A percentile compares a stretch with the other conserved stretches of the same genome.
Evolutionary conservation across 2,888 invertebrate species (phyloP).

Genomic region (Mythimna impura): DNA sequence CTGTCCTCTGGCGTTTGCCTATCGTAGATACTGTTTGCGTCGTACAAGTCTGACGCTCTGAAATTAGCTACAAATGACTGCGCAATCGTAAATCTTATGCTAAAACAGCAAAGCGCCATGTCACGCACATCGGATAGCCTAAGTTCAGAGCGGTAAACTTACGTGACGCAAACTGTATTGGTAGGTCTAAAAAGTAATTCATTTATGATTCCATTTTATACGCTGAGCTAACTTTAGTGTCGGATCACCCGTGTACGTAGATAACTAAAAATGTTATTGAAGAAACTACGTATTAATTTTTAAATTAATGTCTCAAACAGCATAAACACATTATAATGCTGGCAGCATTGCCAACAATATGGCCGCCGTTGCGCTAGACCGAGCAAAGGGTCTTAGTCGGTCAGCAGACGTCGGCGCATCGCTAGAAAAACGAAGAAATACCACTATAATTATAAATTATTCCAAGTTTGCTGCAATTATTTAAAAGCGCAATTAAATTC

Average conservation of each 20-base stretch:
- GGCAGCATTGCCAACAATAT: constrained; percentile 36
- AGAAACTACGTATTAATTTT: constrained; percentile 18
- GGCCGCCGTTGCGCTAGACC: constrained; percentile 42
- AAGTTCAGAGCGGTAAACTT: not conserved
- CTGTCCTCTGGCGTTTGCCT: constrained; percentile 8
- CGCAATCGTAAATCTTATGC: not conserved
- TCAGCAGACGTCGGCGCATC: constrained; percentile 37
- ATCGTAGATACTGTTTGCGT: not conserved
- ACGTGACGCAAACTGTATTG: not conserved
- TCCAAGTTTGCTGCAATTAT: constrained; percentile 2
- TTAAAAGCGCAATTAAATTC: constrained; percentile 9
- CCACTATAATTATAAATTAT: constrained; percentile 15
- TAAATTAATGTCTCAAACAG: constrained; percentile 46
- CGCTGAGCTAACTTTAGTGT: constrained; percentile 30
- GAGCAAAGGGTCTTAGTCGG: constrained; percentile 28
- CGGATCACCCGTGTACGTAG: not conserved
- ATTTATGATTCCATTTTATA: not conserved
- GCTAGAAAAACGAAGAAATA: constrained; percentile 50
- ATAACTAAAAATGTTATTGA: constrained; percentile 4
- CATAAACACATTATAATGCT: constrained; percentile 35
- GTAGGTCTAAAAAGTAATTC: not conserved
- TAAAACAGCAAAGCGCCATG: no score
- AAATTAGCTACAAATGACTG: not conserved
- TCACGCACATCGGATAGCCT: not conserved
- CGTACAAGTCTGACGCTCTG: not conserved